A percentile compares a stretch with the other conserved stretches of the same genome.
phyloP scores from a whole-genome alignment of 2,888 invertebrate species.

The Drosophila eohydei region DNA sequence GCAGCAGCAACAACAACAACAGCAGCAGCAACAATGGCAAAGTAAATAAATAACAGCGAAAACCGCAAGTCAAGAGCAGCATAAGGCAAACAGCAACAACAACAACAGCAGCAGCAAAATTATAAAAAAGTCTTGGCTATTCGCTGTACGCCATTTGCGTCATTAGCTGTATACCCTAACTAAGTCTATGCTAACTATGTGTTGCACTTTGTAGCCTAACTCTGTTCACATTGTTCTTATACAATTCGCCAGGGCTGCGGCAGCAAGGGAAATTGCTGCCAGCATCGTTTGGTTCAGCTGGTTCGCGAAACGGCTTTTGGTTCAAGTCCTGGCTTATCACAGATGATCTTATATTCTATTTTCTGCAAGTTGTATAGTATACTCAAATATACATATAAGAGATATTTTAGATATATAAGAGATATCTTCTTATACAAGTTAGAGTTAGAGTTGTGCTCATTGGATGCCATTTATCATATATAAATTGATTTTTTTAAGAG shows the following conservation, averaged over 20 bases:
- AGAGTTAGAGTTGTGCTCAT: too few relatives aligned
- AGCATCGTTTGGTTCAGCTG: not conserved
- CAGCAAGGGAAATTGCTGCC: not conserved
- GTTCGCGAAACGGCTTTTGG: not conserved
- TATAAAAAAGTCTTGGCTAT: slow-evolving; percentile 41
- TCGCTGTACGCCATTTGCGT: slow-evolving; percentile 66
- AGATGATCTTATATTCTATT: not conserved
- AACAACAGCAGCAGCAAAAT: slow-evolving; percentile 7
- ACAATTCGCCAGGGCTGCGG: not conserved
- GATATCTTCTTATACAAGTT: not conserved
- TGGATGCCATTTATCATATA: too few relatives aligned
- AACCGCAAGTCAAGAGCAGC: slow-evolving; percentile 58
- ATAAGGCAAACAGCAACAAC: slow-evolving; percentile 48
- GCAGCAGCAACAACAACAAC: slow-evolving; percentile 7
- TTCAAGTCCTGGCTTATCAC: not conserved
- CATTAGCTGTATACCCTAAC: slow-evolving; percentile 55
- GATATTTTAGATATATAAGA: not conserved
- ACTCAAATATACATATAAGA: not conserved
- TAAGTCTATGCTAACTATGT: not conserved
- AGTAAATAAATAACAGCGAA: slow-evolving; percentile 29
- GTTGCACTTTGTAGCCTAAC: not conserved
- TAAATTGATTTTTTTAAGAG: too few relatives aligned
- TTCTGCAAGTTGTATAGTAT: too few relatives aligned
- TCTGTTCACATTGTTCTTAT: not conserved
- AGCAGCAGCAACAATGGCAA: slow-evolving; percentile 20